Percentiles rank a stretch among this genome's conserved stretches.
Evolutionary conservation across 2,113 vertebrate genomes (phyloP).

Genomic region (Nerophis ophidion): DNA sequence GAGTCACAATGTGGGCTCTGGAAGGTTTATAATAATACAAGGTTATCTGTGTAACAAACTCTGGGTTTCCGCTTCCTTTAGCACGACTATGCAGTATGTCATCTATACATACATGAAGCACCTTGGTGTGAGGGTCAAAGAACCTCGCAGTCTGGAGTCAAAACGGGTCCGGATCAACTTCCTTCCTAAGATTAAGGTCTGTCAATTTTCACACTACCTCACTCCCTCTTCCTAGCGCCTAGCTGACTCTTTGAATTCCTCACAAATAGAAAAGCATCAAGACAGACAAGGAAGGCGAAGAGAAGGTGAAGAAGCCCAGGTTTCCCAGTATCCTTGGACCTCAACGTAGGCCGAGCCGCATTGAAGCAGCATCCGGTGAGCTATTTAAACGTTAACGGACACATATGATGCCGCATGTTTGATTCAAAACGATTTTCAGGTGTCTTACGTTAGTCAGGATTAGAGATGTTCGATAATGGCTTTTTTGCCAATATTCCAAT

Average conservation of each 20-base stretch:
- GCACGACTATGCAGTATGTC: conserved; percentile 86
- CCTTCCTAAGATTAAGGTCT: conserved; percentile 90
- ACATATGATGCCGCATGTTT: too few species aligned
- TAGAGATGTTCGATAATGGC: too few species aligned
- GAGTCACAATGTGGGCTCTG: conserved; percentile 39
- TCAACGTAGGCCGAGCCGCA: conserved; percentile 81
- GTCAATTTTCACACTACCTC: not conserved
- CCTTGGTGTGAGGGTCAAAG: conserved; percentile 90
- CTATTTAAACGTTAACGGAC: not conserved
- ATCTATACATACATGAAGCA: conserved; percentile 93
- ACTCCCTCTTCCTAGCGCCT: not conserved
- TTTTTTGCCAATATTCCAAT: too few species aligned
- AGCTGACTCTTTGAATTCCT: conserved; percentile 29
- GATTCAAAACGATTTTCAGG: too few species aligned
- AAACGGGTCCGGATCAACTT: conserved; percentile 86
- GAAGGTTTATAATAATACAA: conserved; percentile 14
- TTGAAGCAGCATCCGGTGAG: conserved; percentile 84
- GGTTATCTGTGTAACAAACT: conserved; percentile 14
- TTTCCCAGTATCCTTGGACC: conserved; percentile 87
- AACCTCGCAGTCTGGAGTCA: conserved; percentile 85
- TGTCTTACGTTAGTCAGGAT: too few species aligned
- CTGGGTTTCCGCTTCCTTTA: conserved; percentile 39
- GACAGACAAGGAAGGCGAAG: conserved; percentile 89
- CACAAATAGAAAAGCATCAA: conserved; percentile 83
- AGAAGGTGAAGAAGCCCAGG: conserved; percentile 86